Evolutionary conservation across 2,888 invertebrate genomes (phyloP), one percentile per base, ranked within the genome.

Genomic region (Oxycera nigricornis): DNA sequence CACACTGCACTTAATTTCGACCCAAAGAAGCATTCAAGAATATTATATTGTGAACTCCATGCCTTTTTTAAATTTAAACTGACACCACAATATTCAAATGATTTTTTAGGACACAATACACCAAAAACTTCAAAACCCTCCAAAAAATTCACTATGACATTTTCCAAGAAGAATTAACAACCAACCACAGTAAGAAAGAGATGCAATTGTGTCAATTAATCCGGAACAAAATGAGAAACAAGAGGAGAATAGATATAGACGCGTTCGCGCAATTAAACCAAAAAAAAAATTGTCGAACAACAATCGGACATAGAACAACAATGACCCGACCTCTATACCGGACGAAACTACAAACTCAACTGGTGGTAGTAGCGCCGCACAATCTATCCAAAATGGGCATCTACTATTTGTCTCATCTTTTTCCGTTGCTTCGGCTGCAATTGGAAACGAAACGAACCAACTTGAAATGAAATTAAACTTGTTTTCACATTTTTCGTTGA

Each of bases 291-390:
- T n/a, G n/a, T n/a, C 14, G 7, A 22, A 65, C 39, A 65, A 65
- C 24, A 41, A 41, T 11, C 7, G n/a, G n/a, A n/a, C n/a, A n/a
- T n/a, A n/a, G n/a, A n/a, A n/a, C 35, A 61, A 61, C 35, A 62
- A 22, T 7, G 35, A 62, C 35, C 35, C 39, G 35, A 62, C 65
- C 59, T 46, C 35, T 20, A 59, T 41, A 67, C 55, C 72, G 62
- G 30, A 17, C 61, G 72, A 72, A 74, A 74, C 46, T 65, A 57
- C 65, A 74, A 76, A 74, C 76, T 76, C 76, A 76, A 76, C 76
- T 76, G 74, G 76, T 76, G 74, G 75, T 76, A 50, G 67, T 72
- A 17, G 50, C 20, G 14, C 2, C 11, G 30, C 31, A 22, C 6
- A 26, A 30, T 11, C 11, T 59, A 26, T 59, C 59, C 30, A 11